Evolutionary conservation across 2,888 invertebrate genomes (phyloP).

Genomic region (Lasioglossum morio): DNA sequence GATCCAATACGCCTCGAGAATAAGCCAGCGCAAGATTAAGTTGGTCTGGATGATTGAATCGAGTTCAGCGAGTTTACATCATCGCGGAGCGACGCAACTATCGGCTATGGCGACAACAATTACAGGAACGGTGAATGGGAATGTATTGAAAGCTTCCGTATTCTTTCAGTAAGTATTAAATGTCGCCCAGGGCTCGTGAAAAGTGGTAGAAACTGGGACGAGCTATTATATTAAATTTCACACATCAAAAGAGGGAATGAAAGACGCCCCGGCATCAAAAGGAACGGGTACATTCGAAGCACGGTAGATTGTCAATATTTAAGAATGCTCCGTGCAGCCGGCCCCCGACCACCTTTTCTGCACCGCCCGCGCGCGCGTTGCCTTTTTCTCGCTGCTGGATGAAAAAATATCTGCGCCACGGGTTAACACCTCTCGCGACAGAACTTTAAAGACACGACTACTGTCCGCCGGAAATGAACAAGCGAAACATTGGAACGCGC

Average conservation of each 20-base stretch:
- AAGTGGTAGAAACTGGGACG: constrained; percentile 11
- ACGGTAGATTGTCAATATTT: constrained; percentile 46
- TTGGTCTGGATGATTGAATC: background rate
- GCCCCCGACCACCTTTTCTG: background rate
- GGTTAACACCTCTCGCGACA: constrained; percentile 3
- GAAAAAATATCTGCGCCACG: constrained; percentile 13
- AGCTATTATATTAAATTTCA: constrained; percentile 51
- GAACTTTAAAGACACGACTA: constrained; percentile 21
- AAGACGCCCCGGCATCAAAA: constrained; percentile 8
- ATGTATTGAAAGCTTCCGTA: constrained; percentile 13
- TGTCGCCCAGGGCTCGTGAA: constrained; percentile 7
- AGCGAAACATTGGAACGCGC: background rate
- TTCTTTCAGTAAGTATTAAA: constrained; percentile 45
- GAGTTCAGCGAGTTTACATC: constrained; percentile 12
- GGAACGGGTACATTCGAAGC: constrained; percentile 27
- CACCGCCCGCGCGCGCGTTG: background rate
- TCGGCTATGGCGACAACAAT: background rate
- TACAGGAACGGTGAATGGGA: background rate
- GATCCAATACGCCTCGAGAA: background rate
- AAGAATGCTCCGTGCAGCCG: constrained; percentile 20
- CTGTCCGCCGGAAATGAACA: constrained; percentile 1
- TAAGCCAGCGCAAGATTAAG: background rate
- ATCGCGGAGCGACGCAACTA: background rate
- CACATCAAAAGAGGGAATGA: constrained; percentile 42
- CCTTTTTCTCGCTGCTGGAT: background rate